These are phyloP conservation scores for Halesus radiatus DNA, from an alignment of 1,140 invertebrate genomes.

Conservation along the genomic window DNA sequence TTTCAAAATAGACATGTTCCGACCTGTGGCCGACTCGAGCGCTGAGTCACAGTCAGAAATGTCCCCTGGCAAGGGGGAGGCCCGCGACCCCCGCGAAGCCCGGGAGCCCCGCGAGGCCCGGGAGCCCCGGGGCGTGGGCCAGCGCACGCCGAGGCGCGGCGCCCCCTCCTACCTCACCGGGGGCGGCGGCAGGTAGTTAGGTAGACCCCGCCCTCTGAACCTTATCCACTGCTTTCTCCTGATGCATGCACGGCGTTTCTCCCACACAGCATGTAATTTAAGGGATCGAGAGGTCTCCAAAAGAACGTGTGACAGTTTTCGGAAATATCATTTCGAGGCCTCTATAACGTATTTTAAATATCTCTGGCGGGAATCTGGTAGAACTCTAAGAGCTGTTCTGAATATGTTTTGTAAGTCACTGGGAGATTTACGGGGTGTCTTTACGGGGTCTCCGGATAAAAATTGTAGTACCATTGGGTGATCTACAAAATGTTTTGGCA, in stretches of 20 bases:
- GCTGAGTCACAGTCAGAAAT: conserved; percentile 63
- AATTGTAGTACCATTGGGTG: too few species aligned
- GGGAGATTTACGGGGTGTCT: too few species aligned
- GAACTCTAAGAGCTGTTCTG: too few species aligned
- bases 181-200: conserved; percentile 60
- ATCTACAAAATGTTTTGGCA: too few species aligned
- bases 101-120: conserved; percentile 49
- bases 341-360: too few species aligned
- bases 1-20: conserved; percentile 60
- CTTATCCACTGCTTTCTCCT: conserved; percentile 15
- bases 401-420: too few species aligned
- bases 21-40: conserved; percentile 65
- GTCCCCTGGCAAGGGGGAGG: conserved; percentile 50
- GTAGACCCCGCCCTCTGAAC: conserved; percentile 38
- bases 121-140: conserved; percentile 58
- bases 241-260: background rate
- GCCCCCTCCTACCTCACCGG: conserved; percentile 58
- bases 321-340: too few species aligned
- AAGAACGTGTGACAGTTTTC: background rate
- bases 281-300: background rate
- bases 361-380: too few species aligned
- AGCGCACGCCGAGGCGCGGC: conserved; percentile 62
- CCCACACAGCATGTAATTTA: background rate
- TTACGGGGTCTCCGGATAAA: too few species aligned
- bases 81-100: conserved; percentile 23